Percentiles rank a stretch among this genome's conserved stretches.
Conservation (phyloP, 2,888 invertebrate genomes). For the Molorchus minor region DNA sequence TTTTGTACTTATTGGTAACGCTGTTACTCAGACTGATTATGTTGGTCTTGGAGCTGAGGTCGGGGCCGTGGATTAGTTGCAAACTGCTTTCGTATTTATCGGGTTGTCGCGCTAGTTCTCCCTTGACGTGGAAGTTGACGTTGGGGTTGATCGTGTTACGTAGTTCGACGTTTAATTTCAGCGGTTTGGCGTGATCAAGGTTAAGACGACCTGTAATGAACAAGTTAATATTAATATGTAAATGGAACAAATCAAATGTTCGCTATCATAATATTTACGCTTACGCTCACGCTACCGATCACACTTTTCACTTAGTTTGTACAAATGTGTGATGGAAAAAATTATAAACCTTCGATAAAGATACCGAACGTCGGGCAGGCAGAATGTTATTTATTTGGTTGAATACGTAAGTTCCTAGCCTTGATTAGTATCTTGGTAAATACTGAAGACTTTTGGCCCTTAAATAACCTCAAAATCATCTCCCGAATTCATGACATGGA, state of each 20-base stretch:
- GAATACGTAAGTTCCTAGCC: no score
- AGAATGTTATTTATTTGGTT: no score
- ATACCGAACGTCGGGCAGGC: no score
- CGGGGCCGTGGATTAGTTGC: constrained; percentile 70
- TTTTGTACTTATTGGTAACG: constrained; percentile 50
- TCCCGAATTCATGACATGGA: no score
- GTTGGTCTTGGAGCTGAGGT: constrained; percentile 68
- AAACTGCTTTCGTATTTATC: constrained; percentile 44
- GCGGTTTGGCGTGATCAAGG: constrained; percentile 59
- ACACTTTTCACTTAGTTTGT: no score
- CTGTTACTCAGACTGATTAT: constrained; percentile 63
- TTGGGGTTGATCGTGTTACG: constrained; percentile 70
- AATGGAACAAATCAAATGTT: neutral
- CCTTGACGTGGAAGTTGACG: constrained; percentile 70
- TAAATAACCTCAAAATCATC: no score
- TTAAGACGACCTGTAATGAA: constrained; percentile 40
- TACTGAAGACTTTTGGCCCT: no score
- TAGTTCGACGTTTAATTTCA: constrained; percentile 65
- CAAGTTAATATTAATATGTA: neutral
- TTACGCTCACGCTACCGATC: no score
- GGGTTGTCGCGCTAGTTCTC: constrained; percentile 57
- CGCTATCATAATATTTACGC: neutral
- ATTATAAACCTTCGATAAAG: no score
- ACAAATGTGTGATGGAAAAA: no score
- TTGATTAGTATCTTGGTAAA: no score